phyloP scores from a whole-genome alignment of 2,113 vertebrate genomes.

The Noturus placidus region DNA sequence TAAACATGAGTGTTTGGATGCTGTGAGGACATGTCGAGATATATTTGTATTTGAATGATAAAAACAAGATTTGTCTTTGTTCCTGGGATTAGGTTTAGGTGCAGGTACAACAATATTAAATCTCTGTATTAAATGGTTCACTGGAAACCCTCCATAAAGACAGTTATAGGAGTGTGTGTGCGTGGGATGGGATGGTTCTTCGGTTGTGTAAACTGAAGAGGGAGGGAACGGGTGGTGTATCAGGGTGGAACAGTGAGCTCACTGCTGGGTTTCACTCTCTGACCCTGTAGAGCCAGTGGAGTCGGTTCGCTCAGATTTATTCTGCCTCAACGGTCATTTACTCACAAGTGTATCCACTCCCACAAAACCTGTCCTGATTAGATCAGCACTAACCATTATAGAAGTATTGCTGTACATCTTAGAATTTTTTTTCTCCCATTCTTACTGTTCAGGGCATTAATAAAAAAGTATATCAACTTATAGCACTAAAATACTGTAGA shows the following conservation, averaged over 20 bases:
- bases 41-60: background rate
- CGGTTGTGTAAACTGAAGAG: slow-evolving; percentile 37
- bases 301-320: slow-evolving; percentile 54
- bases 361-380: slow-evolving; percentile 48
- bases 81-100: background rate
- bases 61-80: background rate
- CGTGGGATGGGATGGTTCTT: background rate
- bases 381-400: slow-evolving; percentile 18
- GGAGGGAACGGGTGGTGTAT: slow-evolving; percentile 29
- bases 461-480: background rate
- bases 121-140: background rate
- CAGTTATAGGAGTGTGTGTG: slow-evolving; percentile 14
- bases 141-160: slow-evolving; percentile 13
- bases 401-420: background rate
- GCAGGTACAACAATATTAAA: background rate
- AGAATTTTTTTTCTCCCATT: slow-evolving; percentile 6
- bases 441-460: slow-evolving; percentile 1
- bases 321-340: slow-evolving; percentile 44
- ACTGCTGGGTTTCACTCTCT: slow-evolving; percentile 47
- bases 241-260: slow-evolving; percentile 18
- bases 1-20: background rate
- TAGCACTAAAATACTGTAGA: background rate
- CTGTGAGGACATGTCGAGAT: background rate
- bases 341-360: slow-evolving; percentile 38
- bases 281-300: slow-evolving; percentile 62